These are phyloP conservation scores for Silurus asotus DNA, from an alignment of 2,113 vertebrate genomes.

Conservation along the genomic window DNA sequence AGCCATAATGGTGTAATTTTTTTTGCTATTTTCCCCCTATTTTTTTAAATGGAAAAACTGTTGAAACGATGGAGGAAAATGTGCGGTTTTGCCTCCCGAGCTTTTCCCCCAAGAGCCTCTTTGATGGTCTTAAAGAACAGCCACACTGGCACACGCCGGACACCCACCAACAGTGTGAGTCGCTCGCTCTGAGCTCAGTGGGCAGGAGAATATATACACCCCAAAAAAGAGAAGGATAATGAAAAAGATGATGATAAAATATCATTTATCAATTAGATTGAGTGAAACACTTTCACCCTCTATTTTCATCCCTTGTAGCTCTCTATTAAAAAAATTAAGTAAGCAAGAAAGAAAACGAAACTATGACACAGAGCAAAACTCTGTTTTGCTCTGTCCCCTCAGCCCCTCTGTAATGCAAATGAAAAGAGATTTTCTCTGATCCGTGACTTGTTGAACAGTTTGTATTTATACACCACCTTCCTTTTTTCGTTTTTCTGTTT, in stretches of 20 bases:
- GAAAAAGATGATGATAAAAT: background rate
- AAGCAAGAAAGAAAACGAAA: slow-evolving; percentile 53
- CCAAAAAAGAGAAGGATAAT: slow-evolving; percentile 44
- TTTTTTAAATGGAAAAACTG: slow-evolving; percentile 62
- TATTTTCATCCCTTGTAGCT: slow-evolving; percentile 17
- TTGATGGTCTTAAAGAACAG: slow-evolving; percentile 70
- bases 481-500: background rate
- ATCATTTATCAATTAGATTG: too few species aligned
- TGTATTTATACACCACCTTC: background rate
- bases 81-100: slow-evolving; percentile 69
- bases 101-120: slow-evolving; percentile 70
- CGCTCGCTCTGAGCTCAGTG: slow-evolving; percentile 49
- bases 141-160: slow-evolving; percentile 70
- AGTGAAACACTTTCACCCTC: background rate
- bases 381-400: slow-evolving; percentile 28
- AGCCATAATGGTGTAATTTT: slow-evolving; percentile 58
- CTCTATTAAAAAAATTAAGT: background rate
- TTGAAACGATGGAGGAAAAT: slow-evolving; percentile 73
- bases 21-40: slow-evolving; percentile 28
- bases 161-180: slow-evolving; percentile 54
- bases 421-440: slow-evolving; percentile 39
- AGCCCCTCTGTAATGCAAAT: slow-evolving; percentile 44
- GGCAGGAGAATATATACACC: slow-evolving; percentile 54
- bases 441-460: background rate
- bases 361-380: slow-evolving; percentile 49